Base-by-base conservation (phyloP, 1,140 invertebrate species). In the Alviniconcha marisindica region DNA sequence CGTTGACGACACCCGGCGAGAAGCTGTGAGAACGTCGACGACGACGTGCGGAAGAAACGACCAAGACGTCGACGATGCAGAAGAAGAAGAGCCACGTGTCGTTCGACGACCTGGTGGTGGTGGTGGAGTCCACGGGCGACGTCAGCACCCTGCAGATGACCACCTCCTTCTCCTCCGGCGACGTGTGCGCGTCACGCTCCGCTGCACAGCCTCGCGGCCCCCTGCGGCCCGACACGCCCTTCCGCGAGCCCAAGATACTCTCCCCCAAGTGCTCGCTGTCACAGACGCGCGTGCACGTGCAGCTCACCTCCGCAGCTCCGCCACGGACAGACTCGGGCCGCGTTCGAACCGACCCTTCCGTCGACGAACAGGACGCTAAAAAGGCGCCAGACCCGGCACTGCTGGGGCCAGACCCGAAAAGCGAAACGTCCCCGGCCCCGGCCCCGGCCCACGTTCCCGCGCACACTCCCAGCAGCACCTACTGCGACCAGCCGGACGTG, bases 21-120 rank as follows among this genome's bases (percentile, higher is more conserved):
- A 7, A n/a, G 21, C 18, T 21, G n/a, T 60, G 56, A 18, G 28
- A 7, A 7, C 24, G n/a, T 18, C 5, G 21, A 5, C n/a, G 56
- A n/a, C 28, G 63, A 33, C n/a, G n/a, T n/a, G n/a, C n/a, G n/a
- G n/a, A 48, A 48, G 18, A 5, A 48, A 48, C 44, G 44, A 48
- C 44, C 7, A 18, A 5, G 44, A 48, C 44, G 44, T 10, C 18
- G 44, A 40, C 3, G 36, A 71, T 71, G 69, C 69, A 71, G 69
- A 40, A 24, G 36, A 71, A 71, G 69, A 71, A 71, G 36, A 40
- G 69, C 24, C 69, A 71, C 69, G 69, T 71, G 36, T 71, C 69
- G 12, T 71, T 71, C 69, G 69, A 71, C 69, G 69, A 71, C 24
- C 69, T 71, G 18, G 69, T 71, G 36, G 36, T 71, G 69, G 69